Base-by-base conservation (phyloP, 1,140 invertebrate species). In the Drosophila cardini region DNA sequence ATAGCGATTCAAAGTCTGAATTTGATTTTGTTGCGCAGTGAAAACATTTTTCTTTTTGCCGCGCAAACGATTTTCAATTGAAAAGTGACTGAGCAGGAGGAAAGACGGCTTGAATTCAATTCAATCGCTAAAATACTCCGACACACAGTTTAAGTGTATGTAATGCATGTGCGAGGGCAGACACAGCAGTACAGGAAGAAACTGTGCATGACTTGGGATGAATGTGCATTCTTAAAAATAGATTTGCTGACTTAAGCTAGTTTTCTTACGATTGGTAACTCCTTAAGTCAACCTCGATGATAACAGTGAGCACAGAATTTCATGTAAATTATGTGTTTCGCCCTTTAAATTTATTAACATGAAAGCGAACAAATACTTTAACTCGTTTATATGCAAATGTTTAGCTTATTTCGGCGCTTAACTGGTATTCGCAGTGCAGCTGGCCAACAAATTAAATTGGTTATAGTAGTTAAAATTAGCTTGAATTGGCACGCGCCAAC, bases 41-140 rank as follows among this genome's bases (percentile, higher is more conserved):
- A 64, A 69, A 79, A 74, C 81, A 84, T 84, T 84, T 78, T 76
- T 71, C 81, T 71, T 48, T 69, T 76, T 82, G 76, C 75, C 72
- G 78, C 83, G 83, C 83, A 80, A 71, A 86, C 84, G 79, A 80
- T 87, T 83, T 89, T 83, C 83, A 87, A 87, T 87, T 72, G 72
- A 58, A 58, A 87, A 86, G 79, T 83, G 74, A 62, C 45, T 40
- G 46, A 26, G 6, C 21, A 21, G 32, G 16, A 13, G 32, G 32
- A 26, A 55, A 63, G 62, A 61, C 50, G 64, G 65, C 67, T 78
- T 36, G 10, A 78, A 78, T 83, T 80, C 84, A 83, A 89, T 89
- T 69, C 64, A 61, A 73, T 68, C 52, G 56, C 18, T 46, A 68
- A 56, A 64, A 65, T 52, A 65, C 34, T 16, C 15, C 15, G 46